Conservation (phyloP, 1,140 invertebrate genomes). For the Leptoteleia sp. region DNA sequence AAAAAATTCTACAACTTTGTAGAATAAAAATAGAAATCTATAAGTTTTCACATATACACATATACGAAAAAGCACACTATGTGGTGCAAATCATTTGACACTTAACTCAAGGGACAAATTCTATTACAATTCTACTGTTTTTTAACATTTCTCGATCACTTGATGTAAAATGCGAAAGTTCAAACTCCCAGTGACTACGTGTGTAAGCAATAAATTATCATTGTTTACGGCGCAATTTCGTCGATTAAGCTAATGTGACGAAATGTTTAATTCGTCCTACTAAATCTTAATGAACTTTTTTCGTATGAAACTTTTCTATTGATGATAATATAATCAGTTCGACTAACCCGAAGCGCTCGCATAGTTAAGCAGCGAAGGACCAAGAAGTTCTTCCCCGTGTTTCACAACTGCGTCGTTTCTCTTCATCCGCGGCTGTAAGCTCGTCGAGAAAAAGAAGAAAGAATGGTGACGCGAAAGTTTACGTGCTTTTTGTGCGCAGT, state of each 20-base stretch:
- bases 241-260: conserved; percentile 16
- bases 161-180: no score
- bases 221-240: conserved; percentile 8
- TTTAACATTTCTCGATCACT: no score
- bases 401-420: conserved; percentile 77
- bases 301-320: conserved; percentile 31
- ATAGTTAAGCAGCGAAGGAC: conserved; percentile 38
- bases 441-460: conserved; percentile 70
- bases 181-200: no score
- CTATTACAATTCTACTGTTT: no score
- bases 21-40: no score
- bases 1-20: no score
- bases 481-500: conserved; percentile 76
- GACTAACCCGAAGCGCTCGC: conserved; percentile 36
- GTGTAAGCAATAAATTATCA: background rate
- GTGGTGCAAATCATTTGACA: no score
- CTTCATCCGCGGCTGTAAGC: conserved; percentile 79
- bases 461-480: conserved; percentile 73
- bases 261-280: conserved; percentile 25
- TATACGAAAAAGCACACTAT: no score
- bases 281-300: conserved; percentile 44
- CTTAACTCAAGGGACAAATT: no score
- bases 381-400: conserved; percentile 63
- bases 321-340: conserved; percentile 58
- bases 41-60: no score